phyloP scores from a whole-genome alignment of 2,113 vertebrate species.

The Aphelocoma coerulescens region DNA sequence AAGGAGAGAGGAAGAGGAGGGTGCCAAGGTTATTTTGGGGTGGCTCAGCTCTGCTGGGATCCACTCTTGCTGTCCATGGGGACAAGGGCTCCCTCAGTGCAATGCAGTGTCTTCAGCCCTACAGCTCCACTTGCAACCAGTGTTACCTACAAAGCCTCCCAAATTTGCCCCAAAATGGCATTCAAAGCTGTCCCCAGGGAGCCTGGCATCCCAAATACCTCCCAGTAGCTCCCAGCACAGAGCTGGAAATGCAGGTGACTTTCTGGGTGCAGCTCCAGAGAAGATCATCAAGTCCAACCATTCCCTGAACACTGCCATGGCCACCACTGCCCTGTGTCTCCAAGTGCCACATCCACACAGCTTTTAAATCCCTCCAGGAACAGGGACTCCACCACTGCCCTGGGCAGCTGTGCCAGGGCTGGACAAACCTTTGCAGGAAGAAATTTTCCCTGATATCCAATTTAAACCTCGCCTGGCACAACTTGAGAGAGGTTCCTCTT shows the following conservation, averaged over 20 bases:
- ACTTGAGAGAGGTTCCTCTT: not conserved
- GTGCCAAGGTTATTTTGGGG: not conserved
- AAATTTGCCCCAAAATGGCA: not conserved
- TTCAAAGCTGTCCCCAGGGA: not conserved
- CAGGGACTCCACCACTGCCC: not conserved
- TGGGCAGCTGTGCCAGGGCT: not conserved
- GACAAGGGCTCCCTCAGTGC: not conserved
- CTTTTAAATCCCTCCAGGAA: not conserved
- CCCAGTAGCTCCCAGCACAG: not conserved
- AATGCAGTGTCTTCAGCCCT: accelerated
- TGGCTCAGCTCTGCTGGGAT: not conserved
- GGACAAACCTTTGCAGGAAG: not conserved
- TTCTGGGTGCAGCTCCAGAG: not conserved
- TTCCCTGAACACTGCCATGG: not conserved
- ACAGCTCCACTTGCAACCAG: not conserved
- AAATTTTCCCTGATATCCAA: not conserved
- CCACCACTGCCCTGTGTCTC: accelerated
- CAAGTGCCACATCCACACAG: accelerated
- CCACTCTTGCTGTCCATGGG: accelerated
- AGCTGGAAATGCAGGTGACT: not conserved
- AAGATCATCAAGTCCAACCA: not conserved
- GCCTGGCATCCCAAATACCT: not conserved
- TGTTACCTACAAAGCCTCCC: not conserved
- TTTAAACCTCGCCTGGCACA: not conserved
- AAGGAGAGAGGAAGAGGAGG: not conserved